Conservation (phyloP, 2,797 vertebrate species). For the Muscicapa striata region DNA sequence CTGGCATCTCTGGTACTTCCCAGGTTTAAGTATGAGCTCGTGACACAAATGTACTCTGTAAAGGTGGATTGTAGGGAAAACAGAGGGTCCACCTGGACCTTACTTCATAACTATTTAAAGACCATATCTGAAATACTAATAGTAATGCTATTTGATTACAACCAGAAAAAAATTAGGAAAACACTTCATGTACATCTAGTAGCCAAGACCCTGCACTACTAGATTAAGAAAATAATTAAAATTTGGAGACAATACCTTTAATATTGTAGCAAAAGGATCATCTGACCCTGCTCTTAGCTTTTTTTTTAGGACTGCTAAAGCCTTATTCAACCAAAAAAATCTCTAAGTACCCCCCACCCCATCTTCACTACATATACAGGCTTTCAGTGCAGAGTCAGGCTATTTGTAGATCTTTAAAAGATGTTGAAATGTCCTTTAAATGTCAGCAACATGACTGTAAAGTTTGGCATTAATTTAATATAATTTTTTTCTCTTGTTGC, state of each 20-base stretch:
- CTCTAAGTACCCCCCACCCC: rapidly evolving
- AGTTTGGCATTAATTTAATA: neutral
- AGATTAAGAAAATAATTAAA: neutral
- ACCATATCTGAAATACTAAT: neutral
- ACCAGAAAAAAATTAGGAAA: neutral
- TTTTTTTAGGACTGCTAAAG: neutral
- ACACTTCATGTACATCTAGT: neutral
- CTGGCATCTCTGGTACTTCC: neutral
- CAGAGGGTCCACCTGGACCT: neutral
- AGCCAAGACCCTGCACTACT: neutral
- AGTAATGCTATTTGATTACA: neutral
- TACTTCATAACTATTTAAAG: neutral
- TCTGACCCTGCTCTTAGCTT: neutral
- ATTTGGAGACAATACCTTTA: neutral
- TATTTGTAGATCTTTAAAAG: neutral
- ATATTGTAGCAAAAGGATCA: neutral
- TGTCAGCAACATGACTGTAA: neutral
- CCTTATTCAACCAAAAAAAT: neutral
- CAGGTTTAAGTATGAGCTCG: neutral
- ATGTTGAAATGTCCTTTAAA: neutral
- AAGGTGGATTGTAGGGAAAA: neutral
- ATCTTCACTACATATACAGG: neutral
- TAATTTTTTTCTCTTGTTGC: neutral
- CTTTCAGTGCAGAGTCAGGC: neutral
- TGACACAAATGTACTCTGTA: neutral